phyloP scores from a whole-genome alignment of 2,888 invertebrate species.

The Epistrophella euchroma region DNA sequence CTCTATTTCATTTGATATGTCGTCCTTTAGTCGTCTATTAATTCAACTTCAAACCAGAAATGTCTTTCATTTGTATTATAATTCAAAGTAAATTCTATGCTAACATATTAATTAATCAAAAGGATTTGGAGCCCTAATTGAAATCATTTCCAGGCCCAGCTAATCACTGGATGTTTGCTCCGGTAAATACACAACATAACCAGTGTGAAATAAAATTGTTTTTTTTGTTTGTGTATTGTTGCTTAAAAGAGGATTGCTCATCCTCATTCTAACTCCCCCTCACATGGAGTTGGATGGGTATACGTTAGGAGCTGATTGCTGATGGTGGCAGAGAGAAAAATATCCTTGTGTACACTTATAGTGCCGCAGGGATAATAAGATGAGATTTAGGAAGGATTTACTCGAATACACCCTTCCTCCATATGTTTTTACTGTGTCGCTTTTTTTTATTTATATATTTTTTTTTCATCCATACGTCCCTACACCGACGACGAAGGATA shows the following conservation, averaged over 20 bases:
- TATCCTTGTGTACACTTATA: constrained; percentile 73
- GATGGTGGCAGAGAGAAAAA: constrained; percentile 58
- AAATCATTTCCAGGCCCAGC: constrained; percentile 72
- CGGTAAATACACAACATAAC: constrained; percentile 52
- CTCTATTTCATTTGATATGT: constrained; percentile 38
- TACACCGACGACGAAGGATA: constrained; percentile 38
- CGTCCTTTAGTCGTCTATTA: constrained; percentile 38
- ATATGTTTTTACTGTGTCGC: constrained; percentile 51
- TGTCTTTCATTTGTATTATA: constrained; percentile 58
- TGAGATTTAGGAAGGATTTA: constrained; percentile 74
- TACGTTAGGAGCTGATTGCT: constrained; percentile 42
- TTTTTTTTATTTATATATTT: constrained; percentile 54
- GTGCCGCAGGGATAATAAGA: constrained; percentile 74
- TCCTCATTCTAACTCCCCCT: neutral
- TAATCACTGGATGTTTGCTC: constrained; percentile 72
- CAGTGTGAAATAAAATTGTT: constrained; percentile 57
- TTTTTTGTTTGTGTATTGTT: constrained; percentile 25
- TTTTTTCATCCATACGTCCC: neutral
- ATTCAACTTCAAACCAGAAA: constrained; percentile 48
- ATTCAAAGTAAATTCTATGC: constrained; percentile 69
- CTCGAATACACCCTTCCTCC: constrained; percentile 19
- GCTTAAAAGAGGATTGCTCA: neutral
- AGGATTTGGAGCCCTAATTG: constrained; percentile 73
- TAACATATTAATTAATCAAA: constrained; percentile 76
- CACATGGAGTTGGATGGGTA: neutral